phyloP scores from a whole-genome alignment of 2,888 invertebrate genomes.

The Ormyrus rosae region DNA sequence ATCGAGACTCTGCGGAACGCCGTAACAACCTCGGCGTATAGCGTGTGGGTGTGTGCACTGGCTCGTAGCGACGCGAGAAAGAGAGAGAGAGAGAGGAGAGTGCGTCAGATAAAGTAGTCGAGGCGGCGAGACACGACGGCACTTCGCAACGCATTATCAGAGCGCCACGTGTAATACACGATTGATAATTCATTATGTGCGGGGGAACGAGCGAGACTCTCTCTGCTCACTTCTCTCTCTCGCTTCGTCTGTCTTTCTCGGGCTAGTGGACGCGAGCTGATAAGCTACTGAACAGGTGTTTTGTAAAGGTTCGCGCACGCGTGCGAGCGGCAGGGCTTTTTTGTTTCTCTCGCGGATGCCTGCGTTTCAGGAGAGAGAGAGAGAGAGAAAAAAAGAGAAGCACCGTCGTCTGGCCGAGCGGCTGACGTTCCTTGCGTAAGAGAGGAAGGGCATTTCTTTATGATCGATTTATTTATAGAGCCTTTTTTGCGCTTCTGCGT shows the following conservation, averaged over 20 bases:
- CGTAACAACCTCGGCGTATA: slow-evolving; percentile 1
- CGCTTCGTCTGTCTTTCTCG: slow-evolving; percentile 8
- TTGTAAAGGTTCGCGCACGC: slow-evolving; percentile 16
- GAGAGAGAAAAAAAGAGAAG: too few relatives aligned
- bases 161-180: slow-evolving; percentile 55
- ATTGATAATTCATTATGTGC: slow-evolving; percentile 57
- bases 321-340: background rate
- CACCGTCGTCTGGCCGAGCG: too few relatives aligned
- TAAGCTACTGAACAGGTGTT: slow-evolving; percentile 44
- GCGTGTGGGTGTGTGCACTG: background rate
- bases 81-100: slow-evolving; percentile 11
- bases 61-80: background rate
- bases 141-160: slow-evolving; percentile 53
- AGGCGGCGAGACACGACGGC: slow-evolving; percentile 48
- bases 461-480: too few relatives aligned
- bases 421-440: too few relatives aligned
- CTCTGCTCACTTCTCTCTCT: slow-evolving; percentile 6
- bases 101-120: slow-evolving; percentile 54
- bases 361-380: too few relatives aligned
- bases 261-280: slow-evolving; percentile 13
- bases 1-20: background rate
- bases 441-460: too few relatives aligned
- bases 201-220: slow-evolving; percentile 36
- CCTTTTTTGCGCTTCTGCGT: too few relatives aligned
- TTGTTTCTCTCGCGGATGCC: background rate